phyloP scores from a whole-genome alignment of 2,888 invertebrate genomes.

The Drosophila paucipuncta region DNA sequence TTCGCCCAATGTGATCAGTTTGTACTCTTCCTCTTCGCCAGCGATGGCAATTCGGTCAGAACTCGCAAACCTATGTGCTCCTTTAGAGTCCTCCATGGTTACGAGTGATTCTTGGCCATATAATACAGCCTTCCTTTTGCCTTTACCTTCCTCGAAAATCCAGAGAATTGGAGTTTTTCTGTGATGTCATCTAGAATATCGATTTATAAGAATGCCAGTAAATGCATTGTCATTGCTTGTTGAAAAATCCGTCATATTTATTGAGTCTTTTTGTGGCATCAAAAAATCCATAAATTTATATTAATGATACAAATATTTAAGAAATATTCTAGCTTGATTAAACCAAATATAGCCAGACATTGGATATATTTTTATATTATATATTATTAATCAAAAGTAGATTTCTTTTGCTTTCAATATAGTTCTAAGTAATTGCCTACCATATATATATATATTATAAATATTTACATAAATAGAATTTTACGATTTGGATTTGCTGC shows the following conservation, averaged over 20 bases:
- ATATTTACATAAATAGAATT: neutral
- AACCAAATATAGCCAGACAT: neutral
- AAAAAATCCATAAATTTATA: neutral
- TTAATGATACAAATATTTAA: neutral
- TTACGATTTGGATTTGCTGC: constrained; percentile 1
- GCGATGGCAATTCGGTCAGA: too few species aligned
- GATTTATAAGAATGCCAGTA: neutral
- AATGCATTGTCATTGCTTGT: too few species aligned
- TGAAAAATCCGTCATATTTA: neutral
- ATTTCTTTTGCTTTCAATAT: neutral
- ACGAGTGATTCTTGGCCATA: neutral
- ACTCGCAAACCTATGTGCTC: neutral
- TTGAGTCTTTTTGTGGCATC: neutral
- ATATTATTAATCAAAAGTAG: neutral
- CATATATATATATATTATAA: neutral
- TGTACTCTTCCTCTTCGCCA: neutral
- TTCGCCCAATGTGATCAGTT: neutral
- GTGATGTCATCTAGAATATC: neutral
- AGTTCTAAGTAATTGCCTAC: neutral
- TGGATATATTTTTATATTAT: neutral
- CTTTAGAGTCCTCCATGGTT: neutral
- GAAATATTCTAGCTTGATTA: neutral
- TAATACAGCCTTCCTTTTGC: neutral
- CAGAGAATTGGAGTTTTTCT: neutral
- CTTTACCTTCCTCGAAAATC: neutral